Base-by-base conservation (phyloP, 2,888 invertebrate genomes). In the Tachina fera region DNA sequence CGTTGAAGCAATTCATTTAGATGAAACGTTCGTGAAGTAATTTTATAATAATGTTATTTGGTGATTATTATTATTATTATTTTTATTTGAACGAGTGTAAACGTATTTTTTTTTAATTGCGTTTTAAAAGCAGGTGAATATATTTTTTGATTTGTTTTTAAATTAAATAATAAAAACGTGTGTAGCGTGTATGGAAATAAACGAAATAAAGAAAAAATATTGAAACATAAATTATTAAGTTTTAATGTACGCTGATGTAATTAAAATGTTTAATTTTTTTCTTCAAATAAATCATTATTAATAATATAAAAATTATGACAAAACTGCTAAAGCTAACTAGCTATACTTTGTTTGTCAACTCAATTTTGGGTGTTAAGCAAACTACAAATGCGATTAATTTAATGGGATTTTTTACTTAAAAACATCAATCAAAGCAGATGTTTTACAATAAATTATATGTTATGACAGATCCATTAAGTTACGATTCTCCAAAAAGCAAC, bases 181-280 rank as follows among this genome's bases (percentile, higher is more conserved):
- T 14, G 49, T 60, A 22, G 31, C 49, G 49, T 58, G 53, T 67
- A 60, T 71, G 56, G 65, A 68, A 79, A 70, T 70, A 75, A 84
- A 84, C 56, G 43, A 80, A 80, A 80, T 75, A 68, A 80, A 75
- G 6, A 65, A 16, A 74, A 47, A 56, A 63, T 41, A 71, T 63
- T 58, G 22, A 67, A 67, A 61, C 80, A 83, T 53, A 47, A 61
- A 45, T 65, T 65, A 72, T 58, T 58, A 31, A 79, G n/a, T 67
- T 39, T 71, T 19, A 13, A 43, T 41, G 58, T 19, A 45, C 19
- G 16, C n/a, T 63, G 53, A 31, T n/a, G 22, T 47, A 58, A n/a
- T 22, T 22, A 45, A 51, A 51, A 63, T 76, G 14, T 63, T 41
- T 41, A 65, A 58, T 49, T 47, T 53, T 47, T 53, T 39, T 41